Evolutionary conservation across 2,888 invertebrate species (phyloP).

Genomic region (Abscondita cerata): DNA sequence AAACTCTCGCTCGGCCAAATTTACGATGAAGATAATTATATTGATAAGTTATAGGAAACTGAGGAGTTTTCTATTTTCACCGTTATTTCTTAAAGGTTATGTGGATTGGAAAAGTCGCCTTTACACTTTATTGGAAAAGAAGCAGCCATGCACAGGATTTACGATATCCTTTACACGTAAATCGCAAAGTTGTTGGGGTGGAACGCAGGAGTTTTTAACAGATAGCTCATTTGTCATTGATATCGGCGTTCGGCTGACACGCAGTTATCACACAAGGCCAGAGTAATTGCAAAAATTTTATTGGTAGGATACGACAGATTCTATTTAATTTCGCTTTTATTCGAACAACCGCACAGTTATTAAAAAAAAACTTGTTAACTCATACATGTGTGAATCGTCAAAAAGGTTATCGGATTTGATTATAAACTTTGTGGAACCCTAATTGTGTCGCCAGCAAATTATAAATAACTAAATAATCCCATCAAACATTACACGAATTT

Average conservation of each 20-base stretch:
- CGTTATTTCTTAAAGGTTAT: constrained; percentile 34
- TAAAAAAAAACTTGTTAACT: constrained; percentile 5
- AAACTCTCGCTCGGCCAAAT: constrained; percentile 25
- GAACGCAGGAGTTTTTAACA: constrained; percentile 56
- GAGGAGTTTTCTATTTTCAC: constrained; percentile 34
- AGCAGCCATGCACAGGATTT: constrained; percentile 52
- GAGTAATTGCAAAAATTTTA: constrained; percentile 49
- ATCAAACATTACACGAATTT: too few species aligned
- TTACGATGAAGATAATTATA: constrained; percentile 37
- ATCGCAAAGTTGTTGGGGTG: constrained; percentile 54
- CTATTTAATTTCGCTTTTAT: constrained; percentile 30
- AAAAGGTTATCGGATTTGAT: background rate
- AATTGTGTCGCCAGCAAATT: too few species aligned
- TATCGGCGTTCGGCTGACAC: constrained; percentile 49
- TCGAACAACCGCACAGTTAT: constrained; percentile 16
- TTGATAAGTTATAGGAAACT: constrained; percentile 37
- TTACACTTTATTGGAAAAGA: constrained; percentile 53
- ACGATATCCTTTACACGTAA: constrained; percentile 55
- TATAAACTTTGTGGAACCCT: too few species aligned
- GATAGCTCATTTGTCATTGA: constrained; percentile 56
- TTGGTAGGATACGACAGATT: constrained; percentile 37
- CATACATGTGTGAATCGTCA: background rate
- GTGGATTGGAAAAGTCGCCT: constrained; percentile 39
- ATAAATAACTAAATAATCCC: too few species aligned
- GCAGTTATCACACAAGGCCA: constrained; percentile 47